Percentiles rank a stretch among this genome's conserved stretches.
Evolutionary conservation across 2,888 invertebrate genomes (phyloP).

Genomic region (Rapana venosa): DNA sequence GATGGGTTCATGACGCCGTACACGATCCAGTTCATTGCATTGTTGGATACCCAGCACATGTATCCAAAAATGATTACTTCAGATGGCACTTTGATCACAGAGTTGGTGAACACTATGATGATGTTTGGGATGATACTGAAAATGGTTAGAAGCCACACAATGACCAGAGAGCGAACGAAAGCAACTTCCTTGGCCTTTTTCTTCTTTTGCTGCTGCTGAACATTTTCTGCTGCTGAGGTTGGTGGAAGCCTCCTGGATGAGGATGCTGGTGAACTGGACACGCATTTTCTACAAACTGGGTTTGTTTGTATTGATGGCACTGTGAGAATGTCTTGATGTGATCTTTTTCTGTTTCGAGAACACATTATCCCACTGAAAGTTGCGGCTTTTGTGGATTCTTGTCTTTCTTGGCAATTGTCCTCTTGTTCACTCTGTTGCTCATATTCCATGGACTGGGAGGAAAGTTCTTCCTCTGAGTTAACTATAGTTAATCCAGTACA

Average conservation of each 20-base stretch:
- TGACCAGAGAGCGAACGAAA: conserved; percentile 19
- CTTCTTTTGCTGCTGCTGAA: not conserved
- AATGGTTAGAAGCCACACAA: not conserved
- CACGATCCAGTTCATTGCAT: conserved; percentile 46
- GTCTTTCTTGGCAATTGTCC: too few relatives aligned
- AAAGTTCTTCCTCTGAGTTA: too few relatives aligned
- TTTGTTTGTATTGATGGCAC: not conserved
- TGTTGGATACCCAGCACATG: conserved; percentile 40
- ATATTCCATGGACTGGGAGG: too few relatives aligned
- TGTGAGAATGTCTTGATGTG: not conserved
- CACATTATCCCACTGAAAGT: too few relatives aligned
- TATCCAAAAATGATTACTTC: conserved; percentile 26
- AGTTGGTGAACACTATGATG: conserved; percentile 14
- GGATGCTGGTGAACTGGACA: not conserved
- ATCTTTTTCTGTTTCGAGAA: not conserved
- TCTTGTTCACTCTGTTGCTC: too few relatives aligned
- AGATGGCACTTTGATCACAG: not conserved
- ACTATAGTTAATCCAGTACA: too few relatives aligned
- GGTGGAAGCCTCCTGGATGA: too few relatives aligned
- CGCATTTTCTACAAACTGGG: not conserved
- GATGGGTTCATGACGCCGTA: conserved; percentile 48
- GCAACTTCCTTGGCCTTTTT: not conserved
- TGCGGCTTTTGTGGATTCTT: too few relatives aligned
- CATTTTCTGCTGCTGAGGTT: not conserved
- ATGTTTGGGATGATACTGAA: not conserved